These are phyloP conservation scores for Corella eumyota DNA, from an alignment of 23 tunicate species.

Conservation along the genomic window DNA sequence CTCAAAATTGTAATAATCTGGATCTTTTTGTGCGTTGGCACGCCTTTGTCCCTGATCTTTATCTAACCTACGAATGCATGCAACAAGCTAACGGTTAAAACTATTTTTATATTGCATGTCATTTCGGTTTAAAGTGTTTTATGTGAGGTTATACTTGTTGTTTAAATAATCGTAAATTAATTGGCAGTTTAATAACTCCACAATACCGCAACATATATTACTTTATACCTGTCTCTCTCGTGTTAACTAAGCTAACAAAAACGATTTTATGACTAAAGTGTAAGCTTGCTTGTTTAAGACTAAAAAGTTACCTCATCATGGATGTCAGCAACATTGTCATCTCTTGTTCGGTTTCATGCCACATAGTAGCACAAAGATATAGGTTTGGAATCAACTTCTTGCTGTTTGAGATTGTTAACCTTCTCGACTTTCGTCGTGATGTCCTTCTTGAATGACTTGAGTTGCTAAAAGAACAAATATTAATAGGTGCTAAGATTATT, in stretches of 20 bases:
- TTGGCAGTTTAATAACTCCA: too few species aligned
- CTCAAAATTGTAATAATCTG: constrained; percentile 63
- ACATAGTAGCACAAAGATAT: constrained; percentile 96
- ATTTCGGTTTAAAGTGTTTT: too few species aligned
- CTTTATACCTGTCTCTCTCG: too few species aligned
- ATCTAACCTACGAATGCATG: constrained; percentile 49
- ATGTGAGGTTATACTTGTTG: too few species aligned
- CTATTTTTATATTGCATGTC: too few species aligned
- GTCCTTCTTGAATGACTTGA: neutral
- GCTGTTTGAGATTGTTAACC: constrained; percentile 21
- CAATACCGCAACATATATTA: too few species aligned
- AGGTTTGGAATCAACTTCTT: constrained; percentile 53
- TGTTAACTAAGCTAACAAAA: too few species aligned
- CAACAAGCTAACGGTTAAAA: too few species aligned
- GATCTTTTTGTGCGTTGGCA: constrained; percentile 19
- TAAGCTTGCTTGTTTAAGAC: too few species aligned
- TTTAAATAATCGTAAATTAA: too few species aligned
- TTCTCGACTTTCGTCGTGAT: constrained; percentile 22
- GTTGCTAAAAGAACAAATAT: neutral
- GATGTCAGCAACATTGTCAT: constrained; percentile 95
- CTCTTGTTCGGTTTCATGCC: constrained; percentile 97
- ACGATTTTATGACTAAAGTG: too few species aligned
- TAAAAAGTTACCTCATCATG: constrained; percentile 93
- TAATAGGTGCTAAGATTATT: too few species aligned
- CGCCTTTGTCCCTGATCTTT: constrained; percentile 43